Conservation (phyloP, 2,888 invertebrate species). For the Leptopilina myrica region DNA sequence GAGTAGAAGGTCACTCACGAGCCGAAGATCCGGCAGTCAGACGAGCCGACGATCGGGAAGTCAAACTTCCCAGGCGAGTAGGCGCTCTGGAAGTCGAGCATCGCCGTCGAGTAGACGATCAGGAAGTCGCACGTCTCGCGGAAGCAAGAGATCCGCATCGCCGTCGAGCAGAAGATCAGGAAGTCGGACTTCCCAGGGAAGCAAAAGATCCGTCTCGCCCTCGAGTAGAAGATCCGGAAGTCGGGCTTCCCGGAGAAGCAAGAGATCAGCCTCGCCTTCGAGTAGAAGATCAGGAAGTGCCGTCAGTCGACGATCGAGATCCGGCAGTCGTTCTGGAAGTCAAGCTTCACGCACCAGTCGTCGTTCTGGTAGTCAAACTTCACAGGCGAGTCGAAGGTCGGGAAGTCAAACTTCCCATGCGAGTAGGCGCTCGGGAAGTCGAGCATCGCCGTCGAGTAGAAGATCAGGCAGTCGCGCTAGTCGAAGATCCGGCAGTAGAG, state of each 20-base stretch:
- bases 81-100: conserved; percentile 57
- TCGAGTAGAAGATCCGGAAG: conserved; percentile 70
- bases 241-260: conserved; percentile 64
- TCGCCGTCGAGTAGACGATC: conserved; percentile 57
- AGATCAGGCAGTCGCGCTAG: conserved; percentile 56
- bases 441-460: conserved; percentile 49
- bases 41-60: conserved; percentile 68
- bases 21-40: conserved; percentile 64
- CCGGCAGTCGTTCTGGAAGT: conserved; percentile 76
- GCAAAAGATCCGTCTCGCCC: conserved; percentile 59
- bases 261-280: conserved; percentile 57
- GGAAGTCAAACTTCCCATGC: conserved; percentile 62
- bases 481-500: conserved; percentile 61
- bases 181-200: conserved; percentile 63
- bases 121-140: conserved; percentile 61
- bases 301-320: conserved; percentile 63
- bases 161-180: conserved; percentile 73
- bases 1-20: conserved; percentile 62
- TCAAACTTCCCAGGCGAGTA: conserved; percentile 51
- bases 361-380: conserved; percentile 62
- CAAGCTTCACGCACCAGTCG: conserved; percentile 67
- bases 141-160: conserved; percentile 64
- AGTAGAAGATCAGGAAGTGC: conserved; percentile 70
- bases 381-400: conserved; percentile 64
- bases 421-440: conserved; percentile 68